These are phyloP conservation scores for Holothuria leucospilota DNA, from an alignment of 53 echinoderm and acorn worm genomes.

Conservation along the genomic window DNA sequence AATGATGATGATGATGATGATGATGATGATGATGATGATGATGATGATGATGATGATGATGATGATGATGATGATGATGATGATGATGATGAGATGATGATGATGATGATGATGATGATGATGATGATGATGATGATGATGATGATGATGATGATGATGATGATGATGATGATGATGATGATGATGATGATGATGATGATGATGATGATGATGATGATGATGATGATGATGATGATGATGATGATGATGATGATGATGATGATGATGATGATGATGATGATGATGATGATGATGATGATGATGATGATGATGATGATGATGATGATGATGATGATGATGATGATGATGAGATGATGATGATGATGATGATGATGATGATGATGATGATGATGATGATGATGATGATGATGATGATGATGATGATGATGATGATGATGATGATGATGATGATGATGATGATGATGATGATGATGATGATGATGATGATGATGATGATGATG, in stretches of 20 bases:
- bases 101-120: background rate
- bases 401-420: slow-evolving; percentile 40
- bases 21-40: background rate
- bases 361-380: slow-evolving; percentile 40
- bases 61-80: background rate
- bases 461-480: slow-evolving; percentile 40
- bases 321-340: slow-evolving; percentile 40
- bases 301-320: slow-evolving; percentile 37
- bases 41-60: background rate
- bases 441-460: slow-evolving; percentile 40
- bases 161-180: no score
- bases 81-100: no score
- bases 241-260: slow-evolving; percentile 40
- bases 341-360: no score
- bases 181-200: slow-evolving; percentile 9
- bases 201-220: slow-evolving; percentile 36
- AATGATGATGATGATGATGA: background rate
- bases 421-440: slow-evolving; percentile 40
- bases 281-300: slow-evolving; percentile 40
- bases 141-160: slow-evolving; percentile 21
- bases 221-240: slow-evolving; percentile 40
- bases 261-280: slow-evolving; percentile 26
- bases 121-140: background rate
- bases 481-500: slow-evolving; percentile 40
- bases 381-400: slow-evolving; percentile 40